Conservation (phyloP, 1,140 invertebrate species). For the Rhopalosiphum maidis region DNA sequence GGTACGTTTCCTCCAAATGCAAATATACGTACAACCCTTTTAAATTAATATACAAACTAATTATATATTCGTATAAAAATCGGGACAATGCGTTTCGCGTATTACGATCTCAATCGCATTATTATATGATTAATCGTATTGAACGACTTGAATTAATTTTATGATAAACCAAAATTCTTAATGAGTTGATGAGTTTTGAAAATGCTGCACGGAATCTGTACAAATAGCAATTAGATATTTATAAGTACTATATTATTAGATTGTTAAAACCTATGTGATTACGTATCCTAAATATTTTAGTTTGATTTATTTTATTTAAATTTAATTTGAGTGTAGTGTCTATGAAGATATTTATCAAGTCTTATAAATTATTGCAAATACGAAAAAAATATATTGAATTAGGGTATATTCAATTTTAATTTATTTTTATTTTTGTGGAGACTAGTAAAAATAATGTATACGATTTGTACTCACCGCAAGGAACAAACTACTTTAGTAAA, state of each 20-base stretch:
- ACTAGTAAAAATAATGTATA: too few species aligned
- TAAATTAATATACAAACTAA: slow-evolving; percentile 8
- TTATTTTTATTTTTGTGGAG: too few species aligned
- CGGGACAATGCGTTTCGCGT: neutral
- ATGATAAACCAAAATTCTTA: neutral
- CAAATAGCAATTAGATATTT: neutral
- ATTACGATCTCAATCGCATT: neutral
- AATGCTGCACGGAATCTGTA: neutral
- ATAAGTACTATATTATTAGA: neutral
- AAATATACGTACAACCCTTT: neutral
- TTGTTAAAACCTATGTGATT: neutral
- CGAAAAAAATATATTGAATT: too few species aligned
- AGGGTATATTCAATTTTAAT: too few species aligned
- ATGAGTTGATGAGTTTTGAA: neutral
- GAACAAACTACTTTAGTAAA: too few species aligned
- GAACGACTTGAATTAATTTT: neutral
- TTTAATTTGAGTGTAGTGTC: too few species aligned
- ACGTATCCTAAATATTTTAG: neutral
- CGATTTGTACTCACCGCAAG: too few species aligned
- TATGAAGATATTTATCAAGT: too few species aligned
- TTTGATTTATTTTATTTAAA: neutral
- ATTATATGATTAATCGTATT: neutral
- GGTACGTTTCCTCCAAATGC: neutral
- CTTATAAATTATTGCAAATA: too few species aligned
- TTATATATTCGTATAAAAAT: neutral